A percentile compares a stretch with the other conserved stretches of the same genome.
phyloP scores from a whole-genome alignment of 2,888 invertebrate species.

The Drosophila koepferae region DNA sequence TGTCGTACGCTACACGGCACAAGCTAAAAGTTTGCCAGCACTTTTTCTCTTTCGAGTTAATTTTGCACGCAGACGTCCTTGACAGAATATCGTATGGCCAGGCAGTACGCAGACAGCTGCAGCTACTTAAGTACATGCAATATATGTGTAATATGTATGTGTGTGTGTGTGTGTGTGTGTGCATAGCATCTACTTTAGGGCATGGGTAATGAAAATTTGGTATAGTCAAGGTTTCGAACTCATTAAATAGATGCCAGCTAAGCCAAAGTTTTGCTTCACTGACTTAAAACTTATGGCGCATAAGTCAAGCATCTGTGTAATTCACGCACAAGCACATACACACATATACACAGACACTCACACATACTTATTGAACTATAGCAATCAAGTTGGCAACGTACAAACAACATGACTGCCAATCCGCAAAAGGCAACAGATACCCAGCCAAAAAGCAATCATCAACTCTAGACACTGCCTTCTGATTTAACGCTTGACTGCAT shows the following conservation, averaged over 20 bases:
- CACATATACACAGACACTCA: conserved; percentile 17
- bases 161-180: neutral
- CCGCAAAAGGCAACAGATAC: conserved; percentile 23
- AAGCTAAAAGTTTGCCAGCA: conserved; percentile 71
- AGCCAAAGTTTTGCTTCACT: conserved; percentile 55
- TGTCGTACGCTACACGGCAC: conserved; percentile 43
- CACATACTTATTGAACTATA: conserved; percentile 10
- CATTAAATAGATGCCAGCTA: conserved; percentile 48
- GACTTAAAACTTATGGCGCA: conserved; percentile 51
- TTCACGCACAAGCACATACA: conserved; percentile 25
- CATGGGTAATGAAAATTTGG: conserved; percentile 55
- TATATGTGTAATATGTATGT: neutral
- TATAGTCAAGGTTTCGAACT: conserved; percentile 45
- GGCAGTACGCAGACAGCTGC: conserved; percentile 30
- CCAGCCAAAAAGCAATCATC: conserved; percentile 29
- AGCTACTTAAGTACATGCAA: conserved; percentile 5
- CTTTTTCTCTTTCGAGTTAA: conserved; percentile 70
- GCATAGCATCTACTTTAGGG: conserved; percentile 28
- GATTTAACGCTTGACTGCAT: conserved; percentile 53
- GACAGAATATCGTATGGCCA: conserved; percentile 51
- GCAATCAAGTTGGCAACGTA: conserved; percentile 52
- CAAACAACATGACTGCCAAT: conserved; percentile 47
- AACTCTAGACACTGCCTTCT: conserved; percentile 19
- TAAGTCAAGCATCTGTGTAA: conserved; percentile 66
- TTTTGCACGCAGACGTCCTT: conserved; percentile 68